A percentile compares a stretch with the other conserved stretches of the same genome.
phyloP scores from a whole-genome alignment of 2,797 vertebrate genomes.

The Mastacembelus armatus region DNA sequence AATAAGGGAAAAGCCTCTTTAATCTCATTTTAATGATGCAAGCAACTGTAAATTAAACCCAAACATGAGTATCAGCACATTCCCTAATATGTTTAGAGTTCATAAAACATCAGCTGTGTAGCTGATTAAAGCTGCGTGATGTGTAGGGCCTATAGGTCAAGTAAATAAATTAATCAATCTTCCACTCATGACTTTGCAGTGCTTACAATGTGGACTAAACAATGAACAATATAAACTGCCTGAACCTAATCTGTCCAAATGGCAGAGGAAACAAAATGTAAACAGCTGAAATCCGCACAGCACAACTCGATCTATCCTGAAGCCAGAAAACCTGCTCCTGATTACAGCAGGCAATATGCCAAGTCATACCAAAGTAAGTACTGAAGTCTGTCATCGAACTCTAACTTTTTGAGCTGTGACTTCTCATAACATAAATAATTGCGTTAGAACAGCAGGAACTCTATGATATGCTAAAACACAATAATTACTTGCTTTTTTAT shows the following conservation, averaged over 20 bases:
- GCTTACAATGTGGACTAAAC: slow-evolving; percentile 25
- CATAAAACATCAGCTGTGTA: slow-evolving; percentile 3
- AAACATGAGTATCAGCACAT: slow-evolving; percentile 19
- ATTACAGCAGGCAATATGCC: slow-evolving; percentile 41
- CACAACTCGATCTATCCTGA: slow-evolving; percentile 28
- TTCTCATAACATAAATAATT: slow-evolving; percentile 9
- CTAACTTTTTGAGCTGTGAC: slow-evolving; percentile 15
- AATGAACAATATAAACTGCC: slow-evolving; percentile 28
- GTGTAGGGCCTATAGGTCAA: not conserved
- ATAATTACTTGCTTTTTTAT: not conserved
- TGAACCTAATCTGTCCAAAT: slow-evolving; percentile 33
- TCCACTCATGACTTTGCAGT: slow-evolving; percentile 8
- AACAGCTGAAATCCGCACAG: slow-evolving; percentile 45
- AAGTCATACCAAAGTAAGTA: slow-evolving; percentile 17
- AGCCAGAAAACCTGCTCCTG: slow-evolving; percentile 49
- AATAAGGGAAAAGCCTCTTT: slow-evolving; percentile 18
- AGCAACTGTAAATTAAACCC: slow-evolving; percentile 31
- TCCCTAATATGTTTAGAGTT: slow-evolving; percentile 28
- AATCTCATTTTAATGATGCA: slow-evolving; percentile 29
- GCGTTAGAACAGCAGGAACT: slow-evolving; percentile 1
- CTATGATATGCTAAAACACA: not conserved
- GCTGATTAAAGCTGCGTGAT: slow-evolving; percentile 18
- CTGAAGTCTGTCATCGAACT: slow-evolving; percentile 7
- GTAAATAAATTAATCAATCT: slow-evolving; percentile 9
- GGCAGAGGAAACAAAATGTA: slow-evolving; percentile 46